These are phyloP conservation scores for Daktulosphaira vitifoliae DNA, from an alignment of 1,140 invertebrate genomes.

Conservation along the genomic window DNA sequence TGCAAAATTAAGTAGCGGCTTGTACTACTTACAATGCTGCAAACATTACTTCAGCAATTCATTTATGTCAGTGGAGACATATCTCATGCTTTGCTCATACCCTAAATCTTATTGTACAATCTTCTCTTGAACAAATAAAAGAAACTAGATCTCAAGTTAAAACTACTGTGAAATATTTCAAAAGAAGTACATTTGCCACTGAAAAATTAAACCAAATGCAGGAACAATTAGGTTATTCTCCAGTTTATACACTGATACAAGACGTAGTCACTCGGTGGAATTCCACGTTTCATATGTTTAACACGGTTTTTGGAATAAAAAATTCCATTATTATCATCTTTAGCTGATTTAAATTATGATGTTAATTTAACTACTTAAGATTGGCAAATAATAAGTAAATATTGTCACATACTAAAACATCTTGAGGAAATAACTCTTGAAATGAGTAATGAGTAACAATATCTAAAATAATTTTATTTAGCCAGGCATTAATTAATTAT, in stretches of 20 bases:
- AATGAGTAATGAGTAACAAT: conserved; percentile 27
- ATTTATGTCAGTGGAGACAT: conserved; percentile 30
- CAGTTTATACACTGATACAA: neutral
- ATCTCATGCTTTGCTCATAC: conserved; percentile 29
- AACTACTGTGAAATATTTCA: conserved; percentile 38
- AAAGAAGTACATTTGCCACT: conserved; percentile 35
- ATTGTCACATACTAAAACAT: conserved; percentile 6
- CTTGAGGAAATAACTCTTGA: conserved; percentile 20
- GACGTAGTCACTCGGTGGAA: too few relatives aligned
- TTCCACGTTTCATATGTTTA: neutral
- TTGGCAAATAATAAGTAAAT: conserved; percentile 14
- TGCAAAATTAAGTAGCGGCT: conserved; percentile 13
- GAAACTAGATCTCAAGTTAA: conserved; percentile 35
- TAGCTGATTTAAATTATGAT: neutral
- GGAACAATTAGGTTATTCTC: neutral
- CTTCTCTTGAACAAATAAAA: conserved; percentile 9
- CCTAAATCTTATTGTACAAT: conserved; percentile 32
- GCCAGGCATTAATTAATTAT: conserved; percentile 4
- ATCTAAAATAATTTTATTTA: conserved; percentile 20
- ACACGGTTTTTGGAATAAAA: neutral
- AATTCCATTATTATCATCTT: neutral
- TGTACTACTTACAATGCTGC: conserved; percentile 31
- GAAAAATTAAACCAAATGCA: conserved; percentile 36
- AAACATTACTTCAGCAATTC: conserved; percentile 35
- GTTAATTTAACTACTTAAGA: neutral